These are phyloP conservation scores for Pomacea maculata DNA, from an alignment of 1,140 invertebrate species.

Conservation along the genomic window DNA sequence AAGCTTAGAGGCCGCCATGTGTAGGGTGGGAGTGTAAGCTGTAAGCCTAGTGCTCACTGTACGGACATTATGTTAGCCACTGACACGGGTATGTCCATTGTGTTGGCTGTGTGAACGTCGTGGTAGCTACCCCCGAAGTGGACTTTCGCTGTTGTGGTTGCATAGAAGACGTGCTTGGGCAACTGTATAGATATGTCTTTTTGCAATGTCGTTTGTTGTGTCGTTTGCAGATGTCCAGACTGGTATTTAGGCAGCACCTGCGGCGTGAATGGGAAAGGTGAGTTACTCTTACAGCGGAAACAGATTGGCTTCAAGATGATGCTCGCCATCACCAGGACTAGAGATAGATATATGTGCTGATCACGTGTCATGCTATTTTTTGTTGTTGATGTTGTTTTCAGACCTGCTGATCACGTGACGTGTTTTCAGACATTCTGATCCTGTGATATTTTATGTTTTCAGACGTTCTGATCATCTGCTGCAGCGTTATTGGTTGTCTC, in stretches of 20 bases:
- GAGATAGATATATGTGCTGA: no score
- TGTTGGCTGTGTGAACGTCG: no score
- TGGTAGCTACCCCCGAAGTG: background rate
- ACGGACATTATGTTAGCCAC: no score
- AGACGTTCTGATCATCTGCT: constrained; percentile 27
- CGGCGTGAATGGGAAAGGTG: constrained; percentile 31
- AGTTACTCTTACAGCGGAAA: background rate
- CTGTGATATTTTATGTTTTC: background rate
- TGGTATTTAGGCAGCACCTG: constrained; percentile 29
- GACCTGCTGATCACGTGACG: no score
- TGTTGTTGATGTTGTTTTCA: no score
- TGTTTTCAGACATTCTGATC: background rate
- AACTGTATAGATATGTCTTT: no score
- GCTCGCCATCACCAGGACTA: no score
- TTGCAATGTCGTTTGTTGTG: background rate
- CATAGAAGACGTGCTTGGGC: background rate
- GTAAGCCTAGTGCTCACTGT: background rate
- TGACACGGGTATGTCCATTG: background rate
- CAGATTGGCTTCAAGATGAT: background rate
- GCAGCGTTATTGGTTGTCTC: constrained; percentile 21
- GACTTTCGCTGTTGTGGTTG: background rate
- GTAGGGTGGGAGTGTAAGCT: no score
- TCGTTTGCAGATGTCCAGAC: constrained; percentile 24
- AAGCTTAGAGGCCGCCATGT: no score
- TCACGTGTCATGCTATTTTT: no score